These are phyloP conservation scores for Mythimna lalbum DNA, from an alignment of 2,888 invertebrate genomes.

Conservation along the genomic window DNA sequence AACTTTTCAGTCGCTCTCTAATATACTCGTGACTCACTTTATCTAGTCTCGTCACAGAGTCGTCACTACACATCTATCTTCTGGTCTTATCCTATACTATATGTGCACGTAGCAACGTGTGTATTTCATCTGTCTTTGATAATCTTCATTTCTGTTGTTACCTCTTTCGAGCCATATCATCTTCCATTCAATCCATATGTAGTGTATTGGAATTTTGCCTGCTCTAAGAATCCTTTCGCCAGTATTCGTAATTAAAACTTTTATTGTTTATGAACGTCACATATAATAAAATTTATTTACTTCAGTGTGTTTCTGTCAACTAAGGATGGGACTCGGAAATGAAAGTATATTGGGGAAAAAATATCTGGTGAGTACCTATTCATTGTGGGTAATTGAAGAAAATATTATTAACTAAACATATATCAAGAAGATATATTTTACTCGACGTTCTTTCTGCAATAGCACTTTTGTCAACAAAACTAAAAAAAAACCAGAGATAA, in stretches of 20 bases:
- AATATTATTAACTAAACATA: neutral
- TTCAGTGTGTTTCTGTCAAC: constrained; percentile 50
- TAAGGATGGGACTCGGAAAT: constrained; percentile 23
- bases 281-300: neutral
- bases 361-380: constrained; percentile 25
- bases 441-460: too few relatives aligned
- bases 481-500: too few relatives aligned
- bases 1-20: too few relatives aligned
- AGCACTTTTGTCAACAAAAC: too few relatives aligned
- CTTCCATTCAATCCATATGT: neutral
- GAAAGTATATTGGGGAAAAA: constrained; percentile 46
- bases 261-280: neutral
- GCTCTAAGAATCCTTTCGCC: neutral
- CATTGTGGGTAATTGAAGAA: neutral
- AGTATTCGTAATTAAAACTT: neutral
- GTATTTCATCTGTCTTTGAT: too few relatives aligned
- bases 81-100: neutral
- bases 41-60: too few relatives aligned
- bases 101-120: neutral
- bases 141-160: too few relatives aligned
- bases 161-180: neutral
- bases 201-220: neutral
- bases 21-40: too few relatives aligned
- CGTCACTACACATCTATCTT: neutral
- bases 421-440: too few relatives aligned